Evolutionary conservation across 1,140 invertebrate species (phyloP).

Genomic region (Pseudomyrmex pallidus): DNA sequence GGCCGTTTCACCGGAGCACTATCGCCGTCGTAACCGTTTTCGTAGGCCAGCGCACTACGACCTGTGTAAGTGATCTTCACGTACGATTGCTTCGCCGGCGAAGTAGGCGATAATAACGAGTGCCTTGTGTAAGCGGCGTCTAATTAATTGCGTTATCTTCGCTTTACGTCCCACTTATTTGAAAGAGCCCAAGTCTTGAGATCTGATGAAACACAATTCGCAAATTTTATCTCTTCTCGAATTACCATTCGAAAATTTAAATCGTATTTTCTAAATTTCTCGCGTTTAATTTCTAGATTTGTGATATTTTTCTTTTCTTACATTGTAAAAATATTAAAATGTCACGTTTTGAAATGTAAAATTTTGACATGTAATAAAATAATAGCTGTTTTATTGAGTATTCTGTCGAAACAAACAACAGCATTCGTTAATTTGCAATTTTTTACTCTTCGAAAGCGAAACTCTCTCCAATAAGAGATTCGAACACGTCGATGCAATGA

Average conservation of each 20-base stretch:
- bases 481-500: slow-evolving; percentile 26
- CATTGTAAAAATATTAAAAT: neutral
- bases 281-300: slow-evolving; percentile 4
- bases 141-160: slow-evolving; percentile 32
- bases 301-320: neutral
- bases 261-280: neutral
- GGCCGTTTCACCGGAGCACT: slow-evolving; percentile 32
- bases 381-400: slow-evolving; percentile 24
- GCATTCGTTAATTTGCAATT: slow-evolving; percentile 31
- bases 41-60: slow-evolving; percentile 41
- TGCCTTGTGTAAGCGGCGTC: neutral
- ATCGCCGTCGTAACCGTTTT: slow-evolving; percentile 55
- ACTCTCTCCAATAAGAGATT: neutral
- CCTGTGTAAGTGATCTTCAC: slow-evolving; percentile 37
- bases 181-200: neutral
- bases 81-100: slow-evolving; percentile 37
- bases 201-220: neutral
- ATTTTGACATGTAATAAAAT: neutral
- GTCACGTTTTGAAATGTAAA: slow-evolving; percentile 8
- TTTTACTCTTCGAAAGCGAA: slow-evolving; percentile 29
- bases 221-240: neutral
- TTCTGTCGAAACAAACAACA: slow-evolving; percentile 35
- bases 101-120: slow-evolving; percentile 54
- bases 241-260: neutral
- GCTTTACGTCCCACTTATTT: neutral